A percentile compares a stretch with the other conserved stretches of the same genome.
These are phyloP conservation scores for Rhimphoctona megacephalus DNA, from an alignment of 2,888 invertebrate species.

Conservation along the genomic window DNA sequence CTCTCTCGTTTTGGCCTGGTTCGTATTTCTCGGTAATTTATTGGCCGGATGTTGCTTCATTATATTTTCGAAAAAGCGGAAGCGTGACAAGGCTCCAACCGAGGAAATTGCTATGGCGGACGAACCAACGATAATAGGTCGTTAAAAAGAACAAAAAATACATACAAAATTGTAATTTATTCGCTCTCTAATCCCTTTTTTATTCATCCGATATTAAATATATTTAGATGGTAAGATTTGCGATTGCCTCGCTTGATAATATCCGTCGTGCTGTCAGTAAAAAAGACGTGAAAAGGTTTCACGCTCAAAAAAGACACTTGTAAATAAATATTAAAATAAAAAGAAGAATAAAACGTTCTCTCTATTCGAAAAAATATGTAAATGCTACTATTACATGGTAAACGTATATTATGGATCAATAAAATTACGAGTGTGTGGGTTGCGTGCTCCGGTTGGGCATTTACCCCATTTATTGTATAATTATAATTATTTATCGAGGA, in stretches of 20 bases:
- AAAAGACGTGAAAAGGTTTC: conserved; percentile 29
- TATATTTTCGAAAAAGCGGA: conserved; percentile 93
- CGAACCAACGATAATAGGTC: conserved; percentile 91
- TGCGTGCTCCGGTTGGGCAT: conserved; percentile 34
- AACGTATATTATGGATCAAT: not conserved
- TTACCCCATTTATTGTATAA: conserved; percentile 37
- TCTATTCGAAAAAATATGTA: conserved; percentile 12
- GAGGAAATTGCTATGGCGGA: conserved; percentile 94
- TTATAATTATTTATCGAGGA: conserved; percentile 44
- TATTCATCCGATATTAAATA: conserved; percentile 37
- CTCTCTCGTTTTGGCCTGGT: conserved; percentile 91
- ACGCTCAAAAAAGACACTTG: conserved; percentile 59
- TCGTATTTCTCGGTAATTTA: conserved; percentile 90
- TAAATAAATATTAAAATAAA: conserved; percentile 49
- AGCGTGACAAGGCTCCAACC: conserved; percentile 93
- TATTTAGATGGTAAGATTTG: conserved; percentile 40
- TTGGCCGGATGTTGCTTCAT: conserved; percentile 91
- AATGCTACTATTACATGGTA: not conserved
- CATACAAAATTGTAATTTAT: conserved; percentile 4
- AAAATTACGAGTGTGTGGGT: conserved; percentile 33
- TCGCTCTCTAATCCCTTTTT: conserved; percentile 25
- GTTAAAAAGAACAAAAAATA: conserved; percentile 69
- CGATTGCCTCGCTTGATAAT: conserved; percentile 29
- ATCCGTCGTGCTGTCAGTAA: conserved; percentile 2
- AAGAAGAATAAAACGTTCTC: conserved; percentile 19